A percentile compares a stretch with the other conserved stretches of the same genome.
These are phyloP conservation scores for Isichthys henryi DNA, from an alignment of 2,113 vertebrate species.

Conservation along the genomic window DNA sequence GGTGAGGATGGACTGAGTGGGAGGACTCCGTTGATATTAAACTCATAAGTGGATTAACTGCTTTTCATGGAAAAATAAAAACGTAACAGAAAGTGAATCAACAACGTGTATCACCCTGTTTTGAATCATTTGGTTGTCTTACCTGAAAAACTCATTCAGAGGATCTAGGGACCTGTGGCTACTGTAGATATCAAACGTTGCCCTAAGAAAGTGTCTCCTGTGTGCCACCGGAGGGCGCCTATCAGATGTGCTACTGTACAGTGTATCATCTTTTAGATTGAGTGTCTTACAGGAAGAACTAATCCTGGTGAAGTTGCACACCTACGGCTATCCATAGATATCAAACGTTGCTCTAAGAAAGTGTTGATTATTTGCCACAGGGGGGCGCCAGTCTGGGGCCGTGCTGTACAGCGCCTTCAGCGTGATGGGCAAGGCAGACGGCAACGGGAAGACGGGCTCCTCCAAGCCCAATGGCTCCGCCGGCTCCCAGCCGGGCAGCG, in stretches of 20 bases:
- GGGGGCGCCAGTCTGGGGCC: constrained; percentile 84
- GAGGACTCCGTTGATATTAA: not conserved
- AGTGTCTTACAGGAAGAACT: not conserved
- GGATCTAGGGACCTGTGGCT: not conserved
- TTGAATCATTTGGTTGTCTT: not conserved
- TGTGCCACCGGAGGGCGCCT: constrained; percentile 63
- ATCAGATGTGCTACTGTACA: constrained; percentile 84
- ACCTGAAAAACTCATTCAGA: not conserved
- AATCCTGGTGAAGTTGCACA: not conserved
- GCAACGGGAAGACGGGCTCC: constrained; percentile 65
- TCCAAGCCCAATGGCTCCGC: constrained; percentile 86
- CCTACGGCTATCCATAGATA: not conserved
- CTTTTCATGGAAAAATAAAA: not conserved
- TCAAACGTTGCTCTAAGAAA: not conserved
- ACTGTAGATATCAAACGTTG: not conserved
- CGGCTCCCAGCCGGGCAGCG: constrained; percentile 93
- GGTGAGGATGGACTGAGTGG: not conserved
- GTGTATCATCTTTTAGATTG: not conserved
- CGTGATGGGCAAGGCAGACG: constrained; percentile 69
- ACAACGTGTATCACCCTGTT: not conserved
- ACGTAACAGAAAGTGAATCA: not conserved
- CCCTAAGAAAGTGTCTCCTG: not conserved
- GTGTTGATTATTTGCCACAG: constrained; percentile 28
- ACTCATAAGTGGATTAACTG: not conserved
- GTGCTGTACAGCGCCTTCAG: constrained; percentile 82